Conservation (phyloP, 2,888 invertebrate genomes). For the Amiota communis region DNA sequence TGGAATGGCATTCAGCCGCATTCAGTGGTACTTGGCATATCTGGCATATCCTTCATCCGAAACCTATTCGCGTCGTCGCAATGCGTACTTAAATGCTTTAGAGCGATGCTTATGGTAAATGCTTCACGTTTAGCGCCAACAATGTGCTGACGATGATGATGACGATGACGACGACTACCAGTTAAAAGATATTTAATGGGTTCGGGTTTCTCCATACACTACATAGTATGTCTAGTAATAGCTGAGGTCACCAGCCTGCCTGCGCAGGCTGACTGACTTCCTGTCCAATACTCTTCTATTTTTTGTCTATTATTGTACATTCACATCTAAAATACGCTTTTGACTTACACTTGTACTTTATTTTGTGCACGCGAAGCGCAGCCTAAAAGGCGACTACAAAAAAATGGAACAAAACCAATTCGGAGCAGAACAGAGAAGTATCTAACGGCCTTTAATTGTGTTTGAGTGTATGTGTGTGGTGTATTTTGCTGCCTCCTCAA, state of each 20-base stretch:
- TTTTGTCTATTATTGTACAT: not conserved
- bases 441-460: too few relatives aligned
- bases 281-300: not conserved
- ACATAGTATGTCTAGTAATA: not conserved
- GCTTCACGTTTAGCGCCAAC: slow-evolving; percentile 11
- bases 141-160: not conserved
- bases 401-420: slow-evolving; percentile 47
- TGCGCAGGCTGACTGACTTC: not conserved
- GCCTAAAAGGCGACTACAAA: slow-evolving; percentile 50
- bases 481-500: too few relatives aligned
- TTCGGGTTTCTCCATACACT: too few relatives aligned
- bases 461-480: too few relatives aligned
- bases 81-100: not conserved
- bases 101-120: slow-evolving; percentile 9
- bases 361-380: slow-evolving; percentile 30
- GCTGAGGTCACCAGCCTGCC: slow-evolving; percentile 7
- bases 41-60: too few relatives aligned
- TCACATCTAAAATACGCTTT: slow-evolving; percentile 42
- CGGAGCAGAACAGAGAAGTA: slow-evolving; percentile 41
- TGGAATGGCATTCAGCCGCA: not conserved
- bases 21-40: not conserved
- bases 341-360: slow-evolving; percentile 52
- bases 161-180: not conserved
- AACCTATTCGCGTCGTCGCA: too few relatives aligned
- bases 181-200: not conserved